Evolutionary conservation across 2,888 invertebrate species (phyloP).

Genomic region (Amblyteles armatorius): DNA sequence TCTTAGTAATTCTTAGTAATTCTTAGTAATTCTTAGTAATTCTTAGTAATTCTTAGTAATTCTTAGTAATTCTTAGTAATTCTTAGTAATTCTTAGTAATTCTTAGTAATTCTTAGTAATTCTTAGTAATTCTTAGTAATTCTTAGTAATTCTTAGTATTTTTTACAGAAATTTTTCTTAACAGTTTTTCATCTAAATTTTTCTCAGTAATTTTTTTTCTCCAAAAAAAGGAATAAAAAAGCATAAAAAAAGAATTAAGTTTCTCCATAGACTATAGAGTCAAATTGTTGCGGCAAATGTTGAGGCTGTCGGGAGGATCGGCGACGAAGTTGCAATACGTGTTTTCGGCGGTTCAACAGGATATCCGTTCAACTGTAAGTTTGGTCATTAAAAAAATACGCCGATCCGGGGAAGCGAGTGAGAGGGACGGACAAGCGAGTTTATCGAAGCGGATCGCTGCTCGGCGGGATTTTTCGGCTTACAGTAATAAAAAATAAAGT

Average conservation of each 20-base stretch:
- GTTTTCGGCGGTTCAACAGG: slow-evolving; percentile 25
- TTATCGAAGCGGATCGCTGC: slow-evolving; percentile 39
- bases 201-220: neutral
- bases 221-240: neutral
- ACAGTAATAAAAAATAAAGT: neutral
- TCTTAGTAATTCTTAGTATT: no score
- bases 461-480: slow-evolving; percentile 7
- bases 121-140: neutral
- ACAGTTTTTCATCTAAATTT: neutral
- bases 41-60: no score
- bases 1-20: no score
- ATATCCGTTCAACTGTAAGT: slow-evolving; percentile 55
- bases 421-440: neutral
- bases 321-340: neutral
- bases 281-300: slow-evolving; percentile 11
- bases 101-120: no score
- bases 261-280: neutral
- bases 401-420: neutral
- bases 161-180: no score
- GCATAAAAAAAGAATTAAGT: neutral
- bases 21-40: no score
- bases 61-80: no score
- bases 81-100: no score
- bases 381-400: slow-evolving; percentile 25
- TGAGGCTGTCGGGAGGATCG: neutral